phyloP scores from a whole-genome alignment of 2,113 vertebrate species.

The Callipepla californica region DNA sequence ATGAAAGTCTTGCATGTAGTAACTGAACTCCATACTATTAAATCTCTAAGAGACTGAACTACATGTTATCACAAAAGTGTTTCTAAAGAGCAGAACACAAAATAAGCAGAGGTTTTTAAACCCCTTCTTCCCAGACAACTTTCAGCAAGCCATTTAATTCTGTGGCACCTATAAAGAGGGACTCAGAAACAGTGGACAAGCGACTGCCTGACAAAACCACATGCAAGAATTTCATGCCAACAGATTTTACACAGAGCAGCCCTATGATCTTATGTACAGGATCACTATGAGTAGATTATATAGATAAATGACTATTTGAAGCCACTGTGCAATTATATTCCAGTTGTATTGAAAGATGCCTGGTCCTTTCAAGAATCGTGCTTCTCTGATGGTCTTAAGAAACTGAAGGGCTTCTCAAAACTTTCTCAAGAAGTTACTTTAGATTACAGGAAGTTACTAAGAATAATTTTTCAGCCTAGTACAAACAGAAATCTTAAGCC shows the following conservation, averaged over 20 bases:
- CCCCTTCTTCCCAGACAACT: not conserved
- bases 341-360: not conserved
- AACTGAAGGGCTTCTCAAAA: not conserved
- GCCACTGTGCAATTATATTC: not conserved
- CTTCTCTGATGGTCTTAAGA: not conserved
- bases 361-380: not conserved
- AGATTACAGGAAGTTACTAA: not conserved
- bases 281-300: slow-evolving; percentile 11
- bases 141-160: not conserved
- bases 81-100: not conserved
- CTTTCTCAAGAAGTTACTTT: not conserved
- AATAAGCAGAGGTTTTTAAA: not conserved
- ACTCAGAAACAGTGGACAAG: not conserved
- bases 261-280: slow-evolving; percentile 2
- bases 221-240: slow-evolving; percentile 13
- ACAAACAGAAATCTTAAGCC: not conserved
- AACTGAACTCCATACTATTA: not conserved
- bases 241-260: not conserved
- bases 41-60: not conserved
- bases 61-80: not conserved
- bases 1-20: not conserved
- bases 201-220: slow-evolving; percentile 12
- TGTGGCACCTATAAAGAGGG: not conserved
- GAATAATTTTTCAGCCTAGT: not conserved
- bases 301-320: not conserved